Conservation (phyloP, 2,113 vertebrate species). For the Spea multiplicata region DNA sequence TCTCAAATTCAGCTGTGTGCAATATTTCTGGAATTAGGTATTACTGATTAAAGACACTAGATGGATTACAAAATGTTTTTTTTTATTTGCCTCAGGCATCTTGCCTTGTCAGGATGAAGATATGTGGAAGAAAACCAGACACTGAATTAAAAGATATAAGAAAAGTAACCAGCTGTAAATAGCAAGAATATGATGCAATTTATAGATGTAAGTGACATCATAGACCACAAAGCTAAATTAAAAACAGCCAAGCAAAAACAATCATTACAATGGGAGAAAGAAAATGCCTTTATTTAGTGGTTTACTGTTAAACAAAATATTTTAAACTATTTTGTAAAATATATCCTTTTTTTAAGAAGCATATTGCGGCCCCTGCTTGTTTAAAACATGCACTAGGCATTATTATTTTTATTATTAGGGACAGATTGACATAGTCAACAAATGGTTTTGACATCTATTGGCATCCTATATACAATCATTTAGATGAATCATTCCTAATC, state of each 20-base stretch:
- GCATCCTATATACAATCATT: too few species aligned
- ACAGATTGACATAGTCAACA: too few species aligned
- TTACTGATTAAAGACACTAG: slow-evolving; percentile 8
- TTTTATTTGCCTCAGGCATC: slow-evolving; percentile 7
- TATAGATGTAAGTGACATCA: slow-evolving; percentile 21
- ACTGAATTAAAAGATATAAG: slow-evolving; percentile 19
- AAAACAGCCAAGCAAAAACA: slow-evolving; percentile 16
- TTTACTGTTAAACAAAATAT: too few species aligned
- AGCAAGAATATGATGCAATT: slow-evolving; percentile 34
- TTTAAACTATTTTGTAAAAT: too few species aligned
- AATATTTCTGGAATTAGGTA: neutral
- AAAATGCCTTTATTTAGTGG: too few species aligned
- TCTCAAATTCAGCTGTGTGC: neutral
- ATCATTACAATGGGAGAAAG: neutral
- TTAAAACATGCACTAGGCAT: too few species aligned
- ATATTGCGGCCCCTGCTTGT: too few species aligned
- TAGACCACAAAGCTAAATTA: slow-evolving; percentile 18
- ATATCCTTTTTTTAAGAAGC: too few species aligned
- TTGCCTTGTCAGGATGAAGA: slow-evolving; percentile 1
- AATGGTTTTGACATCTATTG: too few species aligned
- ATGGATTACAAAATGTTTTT: neutral
- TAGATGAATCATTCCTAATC: too few species aligned
- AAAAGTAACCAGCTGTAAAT: slow-evolving; percentile 23
- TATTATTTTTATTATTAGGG: too few species aligned
- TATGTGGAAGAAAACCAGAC: slow-evolving; percentile 30